phyloP scores from a whole-genome alignment of 1,140 invertebrate species.

The Bombus fervidus region DNA sequence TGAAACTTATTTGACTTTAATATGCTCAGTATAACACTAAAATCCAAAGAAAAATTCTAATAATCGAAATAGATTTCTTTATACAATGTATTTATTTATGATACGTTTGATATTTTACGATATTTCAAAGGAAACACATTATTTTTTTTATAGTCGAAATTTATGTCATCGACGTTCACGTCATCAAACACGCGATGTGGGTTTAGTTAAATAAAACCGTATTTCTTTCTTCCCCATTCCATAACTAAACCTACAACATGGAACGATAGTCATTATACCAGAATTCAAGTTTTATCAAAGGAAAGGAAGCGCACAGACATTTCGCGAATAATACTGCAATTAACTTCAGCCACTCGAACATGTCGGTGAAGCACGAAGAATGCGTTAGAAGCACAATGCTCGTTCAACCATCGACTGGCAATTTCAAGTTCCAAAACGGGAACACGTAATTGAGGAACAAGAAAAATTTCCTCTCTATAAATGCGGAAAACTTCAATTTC shows the following conservation, averaged over 20 bases:
- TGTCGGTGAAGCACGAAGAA: slow-evolving; percentile 3
- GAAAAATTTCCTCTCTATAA: not conserved
- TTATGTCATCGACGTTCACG: too few species aligned
- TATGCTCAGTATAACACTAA: too few species aligned
- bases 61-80: too few species aligned
- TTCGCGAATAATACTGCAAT: slow-evolving; percentile 21
- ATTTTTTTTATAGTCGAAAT: too few species aligned
- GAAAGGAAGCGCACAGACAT: not conserved
- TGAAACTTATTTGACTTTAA: too few species aligned
- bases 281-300: not conserved
- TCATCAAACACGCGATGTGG: too few species aligned
- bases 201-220: too few species aligned
- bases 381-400: not conserved
- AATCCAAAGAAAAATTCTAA: too few species aligned
- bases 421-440: slow-evolving; percentile 47
- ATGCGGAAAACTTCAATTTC: not conserved
- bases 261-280: not conserved
- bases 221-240: not conserved
- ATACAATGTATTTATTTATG: too few species aligned
- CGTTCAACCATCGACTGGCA: slow-evolving; percentile 35
- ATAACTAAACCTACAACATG: not conserved
- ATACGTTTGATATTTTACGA: too few species aligned
- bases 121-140: too few species aligned
- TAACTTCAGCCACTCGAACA: slow-evolving; percentile 16
- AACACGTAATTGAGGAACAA: not conserved